Percentiles rank a stretch among this genome's conserved stretches.
phyloP scores from a whole-genome alignment of 1,140 invertebrate genomes.

The Acyrthosiphon pisum region DNA sequence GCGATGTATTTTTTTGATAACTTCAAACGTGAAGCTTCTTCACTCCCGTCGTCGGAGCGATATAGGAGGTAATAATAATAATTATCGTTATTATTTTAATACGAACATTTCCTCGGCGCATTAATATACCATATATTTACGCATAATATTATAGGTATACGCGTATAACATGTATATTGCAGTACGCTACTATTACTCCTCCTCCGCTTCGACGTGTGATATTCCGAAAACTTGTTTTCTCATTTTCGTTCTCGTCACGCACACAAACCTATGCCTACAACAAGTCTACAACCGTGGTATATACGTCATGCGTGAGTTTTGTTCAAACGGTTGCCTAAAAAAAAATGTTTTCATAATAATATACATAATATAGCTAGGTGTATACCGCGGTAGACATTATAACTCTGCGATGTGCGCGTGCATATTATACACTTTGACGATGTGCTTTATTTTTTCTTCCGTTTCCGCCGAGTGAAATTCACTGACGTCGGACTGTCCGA shows the following conservation, averaged over 20 bases:
- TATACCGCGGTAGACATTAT: too few relatives aligned
- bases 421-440: too few relatives aligned
- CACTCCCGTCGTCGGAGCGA: not conserved
- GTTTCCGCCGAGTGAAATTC: not conserved
- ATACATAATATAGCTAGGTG: not conserved
- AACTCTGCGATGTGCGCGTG: not conserved
- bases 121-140: not conserved
- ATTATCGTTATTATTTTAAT: conserved; percentile 1
- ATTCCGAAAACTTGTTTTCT: conserved; percentile 24
- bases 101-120: not conserved
- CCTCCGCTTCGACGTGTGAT: not conserved
- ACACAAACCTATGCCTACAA: not conserved
- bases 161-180: not conserved
- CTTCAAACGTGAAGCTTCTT: conserved; percentile 18
- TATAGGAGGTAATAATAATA: not conserved
- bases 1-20: not conserved
- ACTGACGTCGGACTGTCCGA: not conserved
- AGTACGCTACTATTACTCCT: not conserved
- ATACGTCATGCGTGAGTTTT: not conserved
- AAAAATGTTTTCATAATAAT: not conserved
- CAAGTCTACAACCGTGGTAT: not conserved
- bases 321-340: not conserved
- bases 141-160: not conserved
- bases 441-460: not conserved
- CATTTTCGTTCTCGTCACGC: not conserved